Conservation (phyloP, 2,797 vertebrate genomes). For the Hyperoplus immaculatus region DNA sequence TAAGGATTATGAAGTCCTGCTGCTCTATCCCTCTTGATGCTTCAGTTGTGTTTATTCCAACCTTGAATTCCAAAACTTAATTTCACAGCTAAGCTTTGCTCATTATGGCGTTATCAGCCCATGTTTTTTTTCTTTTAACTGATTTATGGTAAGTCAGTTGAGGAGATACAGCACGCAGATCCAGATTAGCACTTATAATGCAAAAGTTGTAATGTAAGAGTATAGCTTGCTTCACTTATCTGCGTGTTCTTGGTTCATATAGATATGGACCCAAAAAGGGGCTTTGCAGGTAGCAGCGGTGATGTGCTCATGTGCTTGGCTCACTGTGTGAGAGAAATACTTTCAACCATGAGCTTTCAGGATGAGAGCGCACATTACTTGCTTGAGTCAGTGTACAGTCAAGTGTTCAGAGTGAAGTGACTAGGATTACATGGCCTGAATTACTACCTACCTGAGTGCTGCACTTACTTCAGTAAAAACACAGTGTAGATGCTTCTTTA, state of each 20-base stretch:
- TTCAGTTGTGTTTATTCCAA: conserved; percentile 68
- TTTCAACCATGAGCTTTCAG: conserved; percentile 52
- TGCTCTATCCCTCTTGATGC: conserved; percentile 54
- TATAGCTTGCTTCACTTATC: not conserved
- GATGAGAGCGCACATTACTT: conserved; percentile 48
- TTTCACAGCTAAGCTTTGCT: conserved; percentile 61
- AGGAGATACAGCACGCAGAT: conserved; percentile 23
- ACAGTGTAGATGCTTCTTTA: conserved; percentile 1
- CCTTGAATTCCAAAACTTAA: conserved; percentile 72
- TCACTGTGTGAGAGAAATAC: conserved; percentile 56
- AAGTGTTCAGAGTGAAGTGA: conserved; percentile 50
- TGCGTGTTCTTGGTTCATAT: conserved; percentile 1
- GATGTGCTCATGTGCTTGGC: conserved; percentile 26
- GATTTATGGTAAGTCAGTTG: conserved; percentile 42
- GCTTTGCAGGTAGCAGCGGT: conserved; percentile 26
- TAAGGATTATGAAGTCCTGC: conserved; percentile 66
- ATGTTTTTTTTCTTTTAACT: conserved; percentile 36
- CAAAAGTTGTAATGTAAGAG: conserved; percentile 15
- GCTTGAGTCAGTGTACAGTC: conserved; percentile 31
- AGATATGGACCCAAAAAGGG: not conserved
- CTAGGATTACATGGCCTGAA: conserved; percentile 29
- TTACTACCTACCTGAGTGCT: conserved; percentile 30
- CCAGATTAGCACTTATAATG: not conserved
- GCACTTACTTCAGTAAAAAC: conserved; percentile 26
- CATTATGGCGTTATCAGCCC: conserved; percentile 46